Percentiles rank a stretch among this genome's conserved stretches.
These are phyloP conservation scores for Sebastes jordani DNA, from an alignment of 2,797 vertebrate genomes.

Conservation along the genomic window DNA sequence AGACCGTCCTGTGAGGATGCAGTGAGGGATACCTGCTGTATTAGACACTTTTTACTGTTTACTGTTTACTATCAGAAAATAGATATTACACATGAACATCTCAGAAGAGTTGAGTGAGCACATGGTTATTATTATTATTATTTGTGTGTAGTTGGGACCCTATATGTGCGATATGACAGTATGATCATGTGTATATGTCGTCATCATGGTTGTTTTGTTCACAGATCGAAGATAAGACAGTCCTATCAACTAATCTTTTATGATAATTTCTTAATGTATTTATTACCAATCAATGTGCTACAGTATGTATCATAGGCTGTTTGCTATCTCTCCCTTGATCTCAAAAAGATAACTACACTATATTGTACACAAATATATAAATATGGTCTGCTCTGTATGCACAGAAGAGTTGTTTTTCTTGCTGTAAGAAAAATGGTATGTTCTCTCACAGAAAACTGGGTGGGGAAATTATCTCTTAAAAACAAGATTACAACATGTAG, in stretches of 20 bases:
- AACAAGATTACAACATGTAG: not conserved
- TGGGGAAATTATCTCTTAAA: not conserved
- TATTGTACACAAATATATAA: not conserved
- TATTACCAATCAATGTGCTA: not conserved
- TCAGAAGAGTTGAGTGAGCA: not conserved
- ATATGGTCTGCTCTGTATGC: not conserved
- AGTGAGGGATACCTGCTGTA: not conserved
- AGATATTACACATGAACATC: not conserved
- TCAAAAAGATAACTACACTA: not conserved
- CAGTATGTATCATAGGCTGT: not conserved
- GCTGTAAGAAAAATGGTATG: not conserved
- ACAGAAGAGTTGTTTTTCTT: not conserved
- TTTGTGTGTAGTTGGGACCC: not conserved
- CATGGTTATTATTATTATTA: not conserved
- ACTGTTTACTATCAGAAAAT: not conserved
- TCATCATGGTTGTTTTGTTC: not conserved
- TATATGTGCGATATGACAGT: not conserved
- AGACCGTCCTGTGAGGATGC: constrained; percentile 14
- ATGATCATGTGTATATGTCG: not conserved
- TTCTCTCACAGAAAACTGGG: not conserved
- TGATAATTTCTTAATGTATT: not conserved
- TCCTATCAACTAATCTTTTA: not conserved
- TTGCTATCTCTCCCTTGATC: not conserved
- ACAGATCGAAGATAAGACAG: not conserved
- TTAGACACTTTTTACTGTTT: not conserved